phyloP scores from a whole-genome alignment of 2,113 vertebrate species.

The Carollia perspicillata region DNA sequence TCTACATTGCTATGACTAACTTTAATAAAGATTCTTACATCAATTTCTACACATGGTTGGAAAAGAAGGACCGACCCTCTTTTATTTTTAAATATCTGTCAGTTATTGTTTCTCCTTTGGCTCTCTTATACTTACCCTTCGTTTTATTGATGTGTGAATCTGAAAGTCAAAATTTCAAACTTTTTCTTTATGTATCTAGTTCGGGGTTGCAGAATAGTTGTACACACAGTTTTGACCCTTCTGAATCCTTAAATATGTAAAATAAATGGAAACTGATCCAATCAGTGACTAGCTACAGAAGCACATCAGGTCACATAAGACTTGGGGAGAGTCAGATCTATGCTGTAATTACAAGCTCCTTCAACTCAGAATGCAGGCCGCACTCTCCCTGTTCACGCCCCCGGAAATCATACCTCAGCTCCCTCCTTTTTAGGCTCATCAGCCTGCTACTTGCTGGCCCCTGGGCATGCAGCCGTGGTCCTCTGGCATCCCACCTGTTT shows the following conservation, averaged over 20 bases:
- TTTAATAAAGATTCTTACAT: slow-evolving; percentile 44
- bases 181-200: background rate
- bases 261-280: background rate
- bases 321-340: background rate
- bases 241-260: background rate
- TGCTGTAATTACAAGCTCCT: background rate
- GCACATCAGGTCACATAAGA: background rate
- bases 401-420: background rate
- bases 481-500: background rate
- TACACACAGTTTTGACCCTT: background rate
- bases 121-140: background rate
- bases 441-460: background rate
- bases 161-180: slow-evolving; percentile 4
- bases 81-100: slow-evolving; percentile 19
- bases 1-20: slow-evolving; percentile 28
- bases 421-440: background rate
- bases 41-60: slow-evolving; percentile 37
- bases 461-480: fast-evolving
- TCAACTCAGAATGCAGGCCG: background rate
- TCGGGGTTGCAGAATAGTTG: background rate
- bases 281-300: background rate
- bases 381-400: background rate
- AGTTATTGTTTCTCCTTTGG: slow-evolving; percentile 23
- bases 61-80: background rate
- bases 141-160: background rate